These are phyloP conservation scores for Megalonaias nervosa DNA, from an alignment of 1,140 invertebrate species.

Conservation along the genomic window DNA sequence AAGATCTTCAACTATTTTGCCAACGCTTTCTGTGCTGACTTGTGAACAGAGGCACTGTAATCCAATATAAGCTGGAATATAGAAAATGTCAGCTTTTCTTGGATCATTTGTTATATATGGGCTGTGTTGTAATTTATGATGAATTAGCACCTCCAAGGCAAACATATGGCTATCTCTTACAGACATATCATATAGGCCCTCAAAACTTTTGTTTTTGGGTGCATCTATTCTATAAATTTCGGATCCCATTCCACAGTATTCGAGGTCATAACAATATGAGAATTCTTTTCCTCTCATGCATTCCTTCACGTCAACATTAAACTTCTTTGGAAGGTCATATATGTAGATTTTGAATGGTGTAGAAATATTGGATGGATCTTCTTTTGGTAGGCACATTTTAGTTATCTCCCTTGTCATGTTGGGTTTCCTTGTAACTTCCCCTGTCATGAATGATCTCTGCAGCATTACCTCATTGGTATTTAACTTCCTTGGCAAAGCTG, in stretches of 20 bases:
- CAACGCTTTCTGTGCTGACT: background rate
- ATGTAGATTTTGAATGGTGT: conserved; percentile 54
- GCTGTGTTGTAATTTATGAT: conserved; percentile 53
- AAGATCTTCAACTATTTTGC: conserved; percentile 19
- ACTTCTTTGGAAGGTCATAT: conserved; percentile 52
- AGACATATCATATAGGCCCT: conserved; percentile 3
- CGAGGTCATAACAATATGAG: conserved; percentile 42
- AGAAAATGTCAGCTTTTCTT: conserved; percentile 53
- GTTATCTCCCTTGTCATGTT: background rate
- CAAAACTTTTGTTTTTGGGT: background rate
- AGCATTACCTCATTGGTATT: too few relatives aligned
- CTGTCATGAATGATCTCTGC: too few relatives aligned
- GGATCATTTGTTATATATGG: conserved; percentile 48
- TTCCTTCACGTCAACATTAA: conserved; percentile 48
- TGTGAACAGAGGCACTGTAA: conserved; percentile 38
- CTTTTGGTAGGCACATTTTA: conserved; percentile 2
- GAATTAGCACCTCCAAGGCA: conserved; percentile 53
- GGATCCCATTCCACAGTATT: conserved; percentile 48
- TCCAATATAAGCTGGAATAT: conserved; percentile 56
- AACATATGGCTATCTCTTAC: conserved; percentile 55
- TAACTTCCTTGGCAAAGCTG: too few relatives aligned
- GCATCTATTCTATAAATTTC: conserved; percentile 29
- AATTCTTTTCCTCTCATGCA: conserved; percentile 11
- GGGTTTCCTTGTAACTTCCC: too few relatives aligned
- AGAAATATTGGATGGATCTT: conserved; percentile 8